These are phyloP conservation scores for Ctenosaura bakeri DNA, from an alignment of 2,797 vertebrate genomes.

Conservation along the genomic window DNA sequence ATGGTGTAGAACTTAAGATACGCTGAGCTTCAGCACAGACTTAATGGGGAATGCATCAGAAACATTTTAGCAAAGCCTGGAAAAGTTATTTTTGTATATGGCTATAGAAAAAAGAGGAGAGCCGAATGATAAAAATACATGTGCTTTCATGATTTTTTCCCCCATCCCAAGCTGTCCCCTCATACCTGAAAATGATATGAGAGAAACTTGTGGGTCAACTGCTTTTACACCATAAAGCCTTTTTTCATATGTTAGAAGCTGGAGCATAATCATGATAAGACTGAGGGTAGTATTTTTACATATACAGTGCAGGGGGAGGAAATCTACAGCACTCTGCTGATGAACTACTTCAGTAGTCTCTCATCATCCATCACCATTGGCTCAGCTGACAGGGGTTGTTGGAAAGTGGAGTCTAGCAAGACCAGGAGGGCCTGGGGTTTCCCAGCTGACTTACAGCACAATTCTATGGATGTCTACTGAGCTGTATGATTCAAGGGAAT, in stretches of 20 bases:
- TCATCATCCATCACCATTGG: background rate
- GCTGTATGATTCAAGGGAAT: background rate
- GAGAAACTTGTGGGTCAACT: background rate
- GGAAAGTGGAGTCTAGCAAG: background rate
- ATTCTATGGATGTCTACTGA: background rate
- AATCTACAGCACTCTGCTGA: background rate
- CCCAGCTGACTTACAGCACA: background rate
- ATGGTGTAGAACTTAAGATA: background rate
- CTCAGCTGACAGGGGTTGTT: background rate
- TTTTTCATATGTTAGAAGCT: background rate
- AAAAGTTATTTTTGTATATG: too few relatives aligned
- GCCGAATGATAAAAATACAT: too few relatives aligned
- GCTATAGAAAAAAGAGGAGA: background rate
- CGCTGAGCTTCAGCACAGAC: too few relatives aligned
- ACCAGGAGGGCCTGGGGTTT: background rate
- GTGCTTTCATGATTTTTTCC: background rate
- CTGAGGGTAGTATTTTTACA: background rate
- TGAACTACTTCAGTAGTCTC: background rate
- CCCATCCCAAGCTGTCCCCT: background rate
- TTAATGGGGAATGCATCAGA: background rate
- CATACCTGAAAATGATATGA: background rate
- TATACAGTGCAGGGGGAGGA: background rate
- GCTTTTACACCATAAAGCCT: background rate
- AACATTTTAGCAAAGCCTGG: background rate
- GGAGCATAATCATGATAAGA: background rate